Evolutionary conservation across 1,140 invertebrate species (phyloP), one percentile per base, ranked within the genome.

Genomic region (Caenorhabditis remanei): DNA sequence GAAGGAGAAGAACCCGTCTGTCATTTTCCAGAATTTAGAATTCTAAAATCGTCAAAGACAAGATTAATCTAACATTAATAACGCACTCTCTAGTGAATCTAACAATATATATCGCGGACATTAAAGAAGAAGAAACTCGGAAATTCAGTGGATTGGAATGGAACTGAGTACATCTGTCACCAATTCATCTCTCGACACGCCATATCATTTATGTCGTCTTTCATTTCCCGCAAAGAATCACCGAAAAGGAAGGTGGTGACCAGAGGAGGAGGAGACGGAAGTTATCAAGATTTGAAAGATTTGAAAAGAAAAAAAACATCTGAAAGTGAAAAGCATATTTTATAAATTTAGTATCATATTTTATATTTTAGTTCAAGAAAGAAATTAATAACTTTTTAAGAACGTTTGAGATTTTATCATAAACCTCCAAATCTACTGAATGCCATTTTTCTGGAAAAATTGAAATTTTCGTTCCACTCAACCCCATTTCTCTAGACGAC

Each of bases 81-180:
- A 79, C 71, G 46, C 43, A n/a, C 16, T n/a, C 13, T 7, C 5
- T 4, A 79, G 65, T 71, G 71, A 79, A 79, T 79, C 71, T 79
- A 79, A 79, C 71, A 79, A 79, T 79, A 79, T 71, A 71, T 79
- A 79, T 79, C 71, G 71, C 71, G 71, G 65, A 71, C 65, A 71
- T 71, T 79, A 79, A 79, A 79, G 46, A 40, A 53, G 21, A 79
- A 79, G 71, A 79, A 79, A 79, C 46, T 79, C 6, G 71, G 43
- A 79, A 79, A 79, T 79, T 79, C 71, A 79, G 71, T 79, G 71
- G 71, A 79, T 79, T 79, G 71, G 71, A 79, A 79, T 79, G 71
- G 71, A 79, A 53, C 46, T 79, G 71, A 79, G 71, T 79, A 79
- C 71, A 79, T 79, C 71, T 79, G 71, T 50, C 71, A 79, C 46